phyloP scores from a whole-genome alignment of 2,888 invertebrate genomes.

The Lamellibrachia satsuma region DNA sequence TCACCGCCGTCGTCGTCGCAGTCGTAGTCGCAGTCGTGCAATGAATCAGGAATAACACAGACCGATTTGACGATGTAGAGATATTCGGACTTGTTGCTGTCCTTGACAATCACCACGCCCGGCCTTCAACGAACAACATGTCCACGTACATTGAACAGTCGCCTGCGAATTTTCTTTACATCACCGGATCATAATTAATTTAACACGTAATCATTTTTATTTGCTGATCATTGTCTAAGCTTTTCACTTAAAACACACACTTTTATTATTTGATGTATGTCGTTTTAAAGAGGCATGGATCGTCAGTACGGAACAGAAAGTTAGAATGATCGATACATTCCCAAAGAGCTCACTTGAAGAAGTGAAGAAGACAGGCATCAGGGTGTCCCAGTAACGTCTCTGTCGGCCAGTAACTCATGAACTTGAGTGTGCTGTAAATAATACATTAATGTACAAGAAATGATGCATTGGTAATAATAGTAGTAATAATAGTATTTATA shows the following conservation, averaged over 20 bases:
- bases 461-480: background rate
- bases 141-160: background rate
- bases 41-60: slow-evolving; percentile 33
- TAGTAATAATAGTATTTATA: background rate
- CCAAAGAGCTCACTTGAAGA: slow-evolving; percentile 58
- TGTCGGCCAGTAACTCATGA: slow-evolving; percentile 62
- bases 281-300: background rate
- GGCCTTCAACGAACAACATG: slow-evolving; percentile 46
- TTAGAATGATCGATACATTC: background rate
- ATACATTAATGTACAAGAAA: slow-evolving; percentile 20
- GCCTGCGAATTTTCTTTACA: background rate
- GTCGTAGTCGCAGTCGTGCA: background rate
- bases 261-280: too few relatives aligned
- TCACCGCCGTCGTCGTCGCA: background rate
- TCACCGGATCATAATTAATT: background rate
- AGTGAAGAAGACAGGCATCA: slow-evolving; percentile 60
- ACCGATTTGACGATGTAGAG: slow-evolving; percentile 63
- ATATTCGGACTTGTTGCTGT: slow-evolving; percentile 60
- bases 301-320: background rate
- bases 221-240: background rate
- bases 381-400: slow-evolving; percentile 56
- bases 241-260: background rate
- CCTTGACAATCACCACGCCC: slow-evolving; percentile 58
- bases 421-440: slow-evolving; percentile 53
- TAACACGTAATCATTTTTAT: background rate